Percentiles rank a stretch among this genome's conserved stretches.
phyloP scores from a whole-genome alignment of 2,888 invertebrate species.

The Lycocerus yunnanus region DNA sequence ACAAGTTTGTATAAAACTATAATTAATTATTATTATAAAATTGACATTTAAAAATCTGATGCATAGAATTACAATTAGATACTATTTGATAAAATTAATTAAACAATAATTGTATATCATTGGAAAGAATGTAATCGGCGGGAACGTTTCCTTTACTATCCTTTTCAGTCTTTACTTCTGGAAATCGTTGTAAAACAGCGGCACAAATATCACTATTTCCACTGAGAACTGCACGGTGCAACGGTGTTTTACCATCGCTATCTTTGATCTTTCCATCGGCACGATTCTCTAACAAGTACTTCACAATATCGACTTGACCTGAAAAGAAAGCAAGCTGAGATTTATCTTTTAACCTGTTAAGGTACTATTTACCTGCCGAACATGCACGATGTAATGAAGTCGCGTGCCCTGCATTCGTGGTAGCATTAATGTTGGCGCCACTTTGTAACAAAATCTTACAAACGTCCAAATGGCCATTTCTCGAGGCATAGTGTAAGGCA shows the following conservation, averaged over 20 bases:
- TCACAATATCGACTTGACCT: conserved; percentile 70
- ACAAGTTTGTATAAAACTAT: neutral
- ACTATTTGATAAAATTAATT: neutral
- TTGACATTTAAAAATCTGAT: neutral
- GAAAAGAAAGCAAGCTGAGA: conserved; percentile 37
- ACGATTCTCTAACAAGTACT: conserved; percentile 66
- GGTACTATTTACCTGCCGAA: conserved; percentile 63
- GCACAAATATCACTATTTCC: conserved; percentile 58
- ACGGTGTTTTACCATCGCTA: conserved; percentile 77
- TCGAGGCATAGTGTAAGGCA: conserved; percentile 87
- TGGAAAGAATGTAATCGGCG: conserved; percentile 34
- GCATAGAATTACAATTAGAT: neutral
- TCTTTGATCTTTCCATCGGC: conserved; percentile 71
- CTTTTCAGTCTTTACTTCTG: conserved; percentile 44
- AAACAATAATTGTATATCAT: conserved; percentile 19
- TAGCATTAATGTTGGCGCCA: conserved; percentile 74
- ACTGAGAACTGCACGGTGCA: conserved; percentile 74
- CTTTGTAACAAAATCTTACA: conserved; percentile 70
- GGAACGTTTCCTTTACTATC: conserved; percentile 39
- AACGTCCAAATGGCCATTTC: conserved; percentile 74
- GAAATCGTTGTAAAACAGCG: conserved; percentile 55
- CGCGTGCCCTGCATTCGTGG: conserved; percentile 75
- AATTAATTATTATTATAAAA: neutral
- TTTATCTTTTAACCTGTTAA: neutral
- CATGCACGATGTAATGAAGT: conserved; percentile 86